phyloP scores from a whole-genome alignment of 2,888 invertebrate genomes.

The Temnothorax rugatulus region DNA sequence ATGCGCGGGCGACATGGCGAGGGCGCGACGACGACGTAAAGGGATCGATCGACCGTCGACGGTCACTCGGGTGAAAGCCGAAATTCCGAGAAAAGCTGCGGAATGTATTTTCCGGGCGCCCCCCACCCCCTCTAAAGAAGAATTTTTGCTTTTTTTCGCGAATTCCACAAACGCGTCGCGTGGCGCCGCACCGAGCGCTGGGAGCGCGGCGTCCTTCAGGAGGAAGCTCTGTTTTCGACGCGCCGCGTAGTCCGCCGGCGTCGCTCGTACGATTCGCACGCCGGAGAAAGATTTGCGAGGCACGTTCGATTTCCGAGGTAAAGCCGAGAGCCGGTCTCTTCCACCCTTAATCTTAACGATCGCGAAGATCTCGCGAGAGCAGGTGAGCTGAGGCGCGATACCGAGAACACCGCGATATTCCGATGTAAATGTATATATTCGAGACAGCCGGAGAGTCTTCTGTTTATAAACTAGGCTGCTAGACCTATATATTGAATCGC shows the following conservation, averaged over 20 bases:
- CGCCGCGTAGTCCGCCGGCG: slow-evolving; percentile 61
- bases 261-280: slow-evolving; percentile 48
- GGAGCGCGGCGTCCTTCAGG: slow-evolving; percentile 70
- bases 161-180: slow-evolving; percentile 73
- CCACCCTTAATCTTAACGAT: neutral
- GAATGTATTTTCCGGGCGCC: slow-evolving; percentile 58
- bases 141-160: slow-evolving; percentile 67
- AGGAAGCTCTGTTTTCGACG: slow-evolving; percentile 71
- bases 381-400: neutral
- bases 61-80: too few relatives aligned
- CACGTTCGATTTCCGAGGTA: neutral
- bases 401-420: neutral
- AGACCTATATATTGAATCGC: neutral
- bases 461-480: slow-evolving; percentile 1
- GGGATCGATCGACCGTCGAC: too few relatives aligned
- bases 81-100: slow-evolving; percentile 40
- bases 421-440: neutral
- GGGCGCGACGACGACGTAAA: too few relatives aligned
- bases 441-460: neutral
- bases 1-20: too few relatives aligned
- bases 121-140: slow-evolving; percentile 58
- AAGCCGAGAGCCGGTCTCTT: neutral
- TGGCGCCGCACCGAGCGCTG: slow-evolving; percentile 46
- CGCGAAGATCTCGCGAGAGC: neutral
- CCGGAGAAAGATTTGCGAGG: neutral